phyloP scores from a whole-genome alignment of 2,113 vertebrate species.

The Coracopsis vasa region DNA sequence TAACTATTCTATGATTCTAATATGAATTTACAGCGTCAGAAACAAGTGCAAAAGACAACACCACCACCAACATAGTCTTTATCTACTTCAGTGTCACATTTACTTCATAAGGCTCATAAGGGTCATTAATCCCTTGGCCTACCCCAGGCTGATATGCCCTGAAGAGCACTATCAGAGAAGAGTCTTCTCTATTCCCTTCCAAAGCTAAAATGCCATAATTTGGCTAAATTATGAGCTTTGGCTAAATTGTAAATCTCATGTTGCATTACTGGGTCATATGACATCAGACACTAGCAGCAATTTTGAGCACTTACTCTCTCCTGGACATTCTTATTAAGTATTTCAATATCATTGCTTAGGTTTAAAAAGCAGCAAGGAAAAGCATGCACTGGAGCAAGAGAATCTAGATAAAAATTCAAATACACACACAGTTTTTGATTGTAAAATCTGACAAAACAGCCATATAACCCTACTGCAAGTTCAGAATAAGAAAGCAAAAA shows the following conservation, averaged over 20 bases:
- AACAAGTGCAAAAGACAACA: not conserved
- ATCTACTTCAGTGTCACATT: not conserved
- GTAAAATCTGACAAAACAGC: not conserved
- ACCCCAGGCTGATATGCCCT: not conserved
- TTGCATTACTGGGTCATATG: not conserved
- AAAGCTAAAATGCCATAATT: not conserved
- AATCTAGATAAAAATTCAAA: not conserved
- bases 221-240: not conserved
- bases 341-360: not conserved
- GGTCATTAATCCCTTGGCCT: not conserved
- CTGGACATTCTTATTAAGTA: not conserved
- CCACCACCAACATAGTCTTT: not conserved
- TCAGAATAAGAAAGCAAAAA: not conserved
- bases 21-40: not conserved
- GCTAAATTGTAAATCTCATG: rapidly evolving
- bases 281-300: not conserved
- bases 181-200: not conserved
- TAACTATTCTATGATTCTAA: too few relatives aligned
- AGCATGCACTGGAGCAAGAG: not conserved
- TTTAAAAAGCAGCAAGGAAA: not conserved
- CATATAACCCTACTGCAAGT: not conserved
- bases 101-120: not conserved
- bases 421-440: not conserved
- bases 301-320: not conserved
- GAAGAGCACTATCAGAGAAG: not conserved